Evolutionary conservation across 2,888 invertebrate genomes (phyloP), one percentile per base, ranked within the genome.

Genomic region (Automeris io): DNA sequence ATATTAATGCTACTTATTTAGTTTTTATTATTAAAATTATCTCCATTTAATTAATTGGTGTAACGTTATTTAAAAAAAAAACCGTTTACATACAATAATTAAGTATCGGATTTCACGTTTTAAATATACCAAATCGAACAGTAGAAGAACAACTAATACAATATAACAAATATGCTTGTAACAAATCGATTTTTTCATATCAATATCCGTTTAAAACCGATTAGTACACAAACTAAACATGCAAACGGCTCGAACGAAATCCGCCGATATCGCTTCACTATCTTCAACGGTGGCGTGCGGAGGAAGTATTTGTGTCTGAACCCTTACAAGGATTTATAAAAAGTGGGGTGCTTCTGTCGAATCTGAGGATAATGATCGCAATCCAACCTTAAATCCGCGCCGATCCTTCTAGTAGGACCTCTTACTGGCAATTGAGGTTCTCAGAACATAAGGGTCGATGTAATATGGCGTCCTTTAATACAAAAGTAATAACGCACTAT

Each of bases 311-410:
- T 64, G 54, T 56, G 67, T 59, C 61, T 60, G 39, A 26, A 54
- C 61, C 61, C 64, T 66, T 67, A 62, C 45, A 56, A 51, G 66
- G 70, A 65, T 68, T 69, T 67, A 61, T 61, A 62, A 62, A 69
- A 68, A 63, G 63, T 57, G 29, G 67, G 64, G 53, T 60, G 64
- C 57, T 61, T 57, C 61, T 62, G 60, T 65, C 57, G 67, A 65
- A 68, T 69, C 66, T 57, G 55, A 45, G 66, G 71, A 73, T 75
- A 76, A 76, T 71, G 71, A 71, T 70, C 61, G 54, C 67, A 69
- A 70, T 70, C 67, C 71, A 53, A 53, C 55, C 57, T 53, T 45
- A 60, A 61, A 66, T 62, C 61, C 61, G 43, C 51, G 51, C 49
- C 52, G 59, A 70, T 65, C 61, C 58, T 39, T 46, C 35, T 52